Conservation (phyloP, 2,888 invertebrate species). For the Clanis bilineata region DNA sequence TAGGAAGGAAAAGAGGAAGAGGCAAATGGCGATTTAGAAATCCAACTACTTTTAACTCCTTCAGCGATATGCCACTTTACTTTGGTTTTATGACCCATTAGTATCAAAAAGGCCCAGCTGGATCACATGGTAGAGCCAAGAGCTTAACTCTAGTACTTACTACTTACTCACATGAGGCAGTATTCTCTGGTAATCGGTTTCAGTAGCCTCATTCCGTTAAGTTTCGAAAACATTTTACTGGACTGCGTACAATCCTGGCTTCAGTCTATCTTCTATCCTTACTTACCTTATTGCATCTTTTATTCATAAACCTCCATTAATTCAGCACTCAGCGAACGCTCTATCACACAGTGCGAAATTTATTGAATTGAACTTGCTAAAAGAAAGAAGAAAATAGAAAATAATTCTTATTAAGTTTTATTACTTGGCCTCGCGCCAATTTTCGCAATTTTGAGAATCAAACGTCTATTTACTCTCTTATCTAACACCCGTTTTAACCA, state of each 20-base stretch:
- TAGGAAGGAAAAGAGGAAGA: too few relatives aligned
- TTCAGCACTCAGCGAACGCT: conserved; percentile 19
- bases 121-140: too few relatives aligned
- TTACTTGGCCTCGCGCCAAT: conserved; percentile 35
- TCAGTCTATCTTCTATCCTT: conserved; percentile 18
- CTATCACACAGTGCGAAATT: conserved; percentile 3
- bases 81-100: too few relatives aligned
- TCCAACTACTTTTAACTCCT: too few relatives aligned
- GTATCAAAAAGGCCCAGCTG: too few relatives aligned
- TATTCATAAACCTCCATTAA: conserved; percentile 54
- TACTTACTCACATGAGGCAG: too few relatives aligned
- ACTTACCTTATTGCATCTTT: conserved; percentile 64
- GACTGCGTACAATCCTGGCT: neutral
- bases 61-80: too few relatives aligned
- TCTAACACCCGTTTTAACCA: conserved; percentile 22
- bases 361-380: neutral
- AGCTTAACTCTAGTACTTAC: too few relatives aligned
- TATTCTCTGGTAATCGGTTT: too few relatives aligned
- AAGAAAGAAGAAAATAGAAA: neutral
- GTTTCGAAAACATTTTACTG: neutral
- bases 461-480: conserved; percentile 27
- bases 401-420: conserved; percentile 27
- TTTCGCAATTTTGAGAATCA: conserved; percentile 23
- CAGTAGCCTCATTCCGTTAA: too few relatives aligned
- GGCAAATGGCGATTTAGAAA: too few relatives aligned